Evolutionary conservation across 2,797 vertebrate genomes (phyloP).

Genomic region (Ceyx erithaca): DNA sequence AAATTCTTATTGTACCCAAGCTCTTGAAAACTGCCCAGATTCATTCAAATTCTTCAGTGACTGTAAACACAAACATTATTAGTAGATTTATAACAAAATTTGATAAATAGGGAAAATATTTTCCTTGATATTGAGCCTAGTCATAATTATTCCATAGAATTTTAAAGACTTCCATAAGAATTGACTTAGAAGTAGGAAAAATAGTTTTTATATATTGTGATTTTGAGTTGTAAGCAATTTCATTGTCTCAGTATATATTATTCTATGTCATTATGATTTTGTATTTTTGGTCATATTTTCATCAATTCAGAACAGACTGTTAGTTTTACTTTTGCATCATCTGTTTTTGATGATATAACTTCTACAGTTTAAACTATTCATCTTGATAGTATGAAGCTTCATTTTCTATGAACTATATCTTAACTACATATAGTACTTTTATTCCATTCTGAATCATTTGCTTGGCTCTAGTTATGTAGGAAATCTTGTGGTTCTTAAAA

Average conservation of each 20-base stretch:
- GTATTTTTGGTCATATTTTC: not conserved
- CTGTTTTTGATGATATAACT: not conserved
- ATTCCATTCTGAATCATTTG: not conserved
- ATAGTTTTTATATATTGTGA: rapidly evolving
- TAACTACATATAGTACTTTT: not conserved
- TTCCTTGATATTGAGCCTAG: not conserved
- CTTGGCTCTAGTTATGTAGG: not conserved
- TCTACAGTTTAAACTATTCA: not conserved
- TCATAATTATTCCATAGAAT: not conserved
- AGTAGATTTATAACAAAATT: not conserved
- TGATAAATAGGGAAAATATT: not conserved
- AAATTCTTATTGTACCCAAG: not conserved
- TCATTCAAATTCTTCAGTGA: not conserved
- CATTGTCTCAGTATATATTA: not conserved
- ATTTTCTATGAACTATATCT: too few relatives aligned
- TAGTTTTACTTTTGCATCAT: not conserved
- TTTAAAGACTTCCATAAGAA: not conserved
- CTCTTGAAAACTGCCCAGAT: not conserved
- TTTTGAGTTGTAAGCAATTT: not conserved
- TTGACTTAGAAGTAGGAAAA: not conserved
- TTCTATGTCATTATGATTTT: not conserved
- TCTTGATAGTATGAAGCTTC: too few relatives aligned
- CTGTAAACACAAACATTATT: not conserved
- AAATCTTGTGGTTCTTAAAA: not conserved
- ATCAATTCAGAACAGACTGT: not conserved